These are phyloP conservation scores for Sphaeridia pumilis DNA, from an alignment of 2,888 invertebrate genomes.

Conservation along the genomic window DNA sequence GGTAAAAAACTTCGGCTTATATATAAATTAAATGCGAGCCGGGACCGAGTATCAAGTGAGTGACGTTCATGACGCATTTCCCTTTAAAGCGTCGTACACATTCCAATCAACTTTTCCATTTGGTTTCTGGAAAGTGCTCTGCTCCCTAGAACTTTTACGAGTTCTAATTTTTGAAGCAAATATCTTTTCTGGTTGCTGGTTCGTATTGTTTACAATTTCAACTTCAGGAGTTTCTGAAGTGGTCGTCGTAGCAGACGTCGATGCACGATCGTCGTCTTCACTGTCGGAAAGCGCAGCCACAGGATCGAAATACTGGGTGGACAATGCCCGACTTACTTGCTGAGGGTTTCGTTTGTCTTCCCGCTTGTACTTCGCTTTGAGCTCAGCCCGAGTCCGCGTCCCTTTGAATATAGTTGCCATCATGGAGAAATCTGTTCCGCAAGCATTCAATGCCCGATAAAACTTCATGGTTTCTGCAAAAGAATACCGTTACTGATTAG, in stretches of 20 bases:
- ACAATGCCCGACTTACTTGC: conserved; percentile 61
- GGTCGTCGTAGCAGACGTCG: conserved; percentile 1
- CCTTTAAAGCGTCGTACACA: conserved; percentile 6
- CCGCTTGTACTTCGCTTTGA: conserved; percentile 85
- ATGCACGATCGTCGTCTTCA: conserved; percentile 18
- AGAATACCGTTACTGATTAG: neutral
- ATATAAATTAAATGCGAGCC: neutral
- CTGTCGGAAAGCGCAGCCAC: conserved; percentile 21
- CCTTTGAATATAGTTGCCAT: conserved; percentile 76
- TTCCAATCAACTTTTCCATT: conserved; percentile 8
- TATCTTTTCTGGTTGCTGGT: neutral
- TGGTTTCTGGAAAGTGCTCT: conserved; percentile 1
- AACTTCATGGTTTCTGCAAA: conserved; percentile 70
- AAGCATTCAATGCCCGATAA: conserved; percentile 73
- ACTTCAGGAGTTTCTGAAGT: neutral
- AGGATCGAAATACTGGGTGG: conserved; percentile 30
- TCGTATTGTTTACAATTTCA: neutral
- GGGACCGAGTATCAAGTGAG: neutral
- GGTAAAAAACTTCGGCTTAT: neutral
- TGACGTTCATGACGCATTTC: conserved; percentile 1
- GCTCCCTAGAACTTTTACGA: neutral
- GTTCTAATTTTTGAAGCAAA: neutral
- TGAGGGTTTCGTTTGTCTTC: conserved; percentile 68
- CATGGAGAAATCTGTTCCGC: conserved; percentile 85
- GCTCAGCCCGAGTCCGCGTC: conserved; percentile 60